Evolutionary conservation across 2,888 invertebrate genomes (phyloP).

Genomic region (Philaethria dido): DNA sequence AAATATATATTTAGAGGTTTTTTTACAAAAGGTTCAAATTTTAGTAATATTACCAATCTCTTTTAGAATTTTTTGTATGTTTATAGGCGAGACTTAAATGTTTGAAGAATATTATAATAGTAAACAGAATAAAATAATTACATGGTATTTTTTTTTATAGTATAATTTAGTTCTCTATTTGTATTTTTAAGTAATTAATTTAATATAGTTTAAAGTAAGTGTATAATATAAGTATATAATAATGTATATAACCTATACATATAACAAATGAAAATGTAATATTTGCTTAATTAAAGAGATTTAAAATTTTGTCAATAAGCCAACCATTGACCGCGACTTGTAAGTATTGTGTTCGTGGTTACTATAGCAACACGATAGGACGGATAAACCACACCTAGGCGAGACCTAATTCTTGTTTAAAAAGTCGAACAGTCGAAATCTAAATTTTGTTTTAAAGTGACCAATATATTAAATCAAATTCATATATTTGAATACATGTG

Average conservation of each 20-base stretch:
- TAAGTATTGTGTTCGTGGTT: conserved; percentile 69
- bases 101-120: no score
- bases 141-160: no score
- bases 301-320: conserved; percentile 75
- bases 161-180: no score
- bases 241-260: no score
- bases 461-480: neutral
- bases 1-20: neutral
- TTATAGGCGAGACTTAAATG: no score
- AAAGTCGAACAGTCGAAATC: conserved; percentile 14
- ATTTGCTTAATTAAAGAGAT: neutral
- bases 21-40: no score
- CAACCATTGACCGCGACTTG: conserved; percentile 50
- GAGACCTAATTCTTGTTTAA: conserved; percentile 58
- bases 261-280: neutral
- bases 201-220: no score
- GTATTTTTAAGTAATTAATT: no score
- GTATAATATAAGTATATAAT: no score
- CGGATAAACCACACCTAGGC: conserved; percentile 70
- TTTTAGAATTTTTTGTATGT: neutral
- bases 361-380: conserved; percentile 62
- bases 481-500: neutral
- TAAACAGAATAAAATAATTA: no score
- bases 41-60: no score
- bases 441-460: conserved; percentile 12